A percentile compares a stretch with the other conserved stretches of the same genome.
These are phyloP conservation scores for Leptinotarsa lineolata DNA, from an alignment of 1,140 invertebrate species.

Conservation along the genomic window DNA sequence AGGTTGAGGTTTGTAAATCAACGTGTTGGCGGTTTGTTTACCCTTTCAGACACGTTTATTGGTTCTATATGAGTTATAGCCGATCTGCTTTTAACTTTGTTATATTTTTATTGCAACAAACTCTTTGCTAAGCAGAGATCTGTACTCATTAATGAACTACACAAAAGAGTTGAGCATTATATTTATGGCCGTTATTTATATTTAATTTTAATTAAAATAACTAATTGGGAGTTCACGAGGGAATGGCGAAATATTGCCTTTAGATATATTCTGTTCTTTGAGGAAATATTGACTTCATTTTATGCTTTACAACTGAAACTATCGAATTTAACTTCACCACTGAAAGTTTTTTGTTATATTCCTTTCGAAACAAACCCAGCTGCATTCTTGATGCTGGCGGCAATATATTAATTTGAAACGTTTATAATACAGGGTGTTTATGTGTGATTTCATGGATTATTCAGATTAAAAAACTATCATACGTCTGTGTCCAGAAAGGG, in stretches of 20 bases:
- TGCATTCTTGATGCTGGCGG: too few species aligned
- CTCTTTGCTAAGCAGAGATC: slow-evolving; percentile 31
- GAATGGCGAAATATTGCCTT: not conserved
- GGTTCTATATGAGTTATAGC: slow-evolving; percentile 41
- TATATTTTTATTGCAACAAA: slow-evolving; percentile 48
- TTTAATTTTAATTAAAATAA: slow-evolving; percentile 37
- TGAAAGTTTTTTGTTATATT: too few species aligned
- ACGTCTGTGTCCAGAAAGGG: too few species aligned
- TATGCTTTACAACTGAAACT: not conserved
- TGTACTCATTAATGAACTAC: slow-evolving; percentile 37
- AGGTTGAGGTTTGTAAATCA: slow-evolving; percentile 39
- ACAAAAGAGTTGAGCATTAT: slow-evolving; percentile 25
- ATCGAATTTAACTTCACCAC: too few species aligned
- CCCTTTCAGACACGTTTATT: slow-evolving; percentile 43
- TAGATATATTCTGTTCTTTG: not conserved
- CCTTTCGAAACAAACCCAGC: too few species aligned
- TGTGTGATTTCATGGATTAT: too few species aligned
- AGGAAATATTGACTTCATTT: not conserved
- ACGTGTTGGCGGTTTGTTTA: slow-evolving; percentile 45
- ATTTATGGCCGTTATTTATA: slow-evolving; percentile 33
- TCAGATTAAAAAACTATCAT: too few species aligned
- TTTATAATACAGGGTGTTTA: too few species aligned
- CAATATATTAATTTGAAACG: too few species aligned
- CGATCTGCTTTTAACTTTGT: slow-evolving; percentile 44
- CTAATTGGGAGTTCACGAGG: slow-evolving; percentile 30